Percentiles rank a stretch among this genome's conserved stretches.
Evolutionary conservation across 53 echinoderm and acorn worm genomes (phyloP).

Genomic region (Mesocentrotus franciscanus): DNA sequence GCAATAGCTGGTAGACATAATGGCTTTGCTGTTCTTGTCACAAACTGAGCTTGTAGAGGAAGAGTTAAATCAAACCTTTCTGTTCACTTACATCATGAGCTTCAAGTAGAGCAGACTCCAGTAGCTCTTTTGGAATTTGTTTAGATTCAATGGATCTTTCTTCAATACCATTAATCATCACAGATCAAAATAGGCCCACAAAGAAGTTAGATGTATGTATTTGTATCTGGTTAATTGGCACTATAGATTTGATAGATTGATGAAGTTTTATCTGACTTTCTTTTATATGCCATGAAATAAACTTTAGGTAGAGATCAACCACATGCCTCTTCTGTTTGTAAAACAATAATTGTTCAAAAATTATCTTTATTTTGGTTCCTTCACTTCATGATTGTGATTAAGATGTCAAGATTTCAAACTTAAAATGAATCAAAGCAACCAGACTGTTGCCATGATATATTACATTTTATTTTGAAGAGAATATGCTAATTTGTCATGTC

Average conservation of each 20-base stretch:
- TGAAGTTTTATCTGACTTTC: not conserved
- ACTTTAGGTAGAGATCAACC: not conserved
- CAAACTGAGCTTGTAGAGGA: not conserved
- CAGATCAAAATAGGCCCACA: not conserved
- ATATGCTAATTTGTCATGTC: not conserved
- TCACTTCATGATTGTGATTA: not conserved
- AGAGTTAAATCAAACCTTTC: too few relatives aligned
- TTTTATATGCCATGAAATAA: not conserved
- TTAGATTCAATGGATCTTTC: too few relatives aligned
- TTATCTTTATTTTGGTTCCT: not conserved
- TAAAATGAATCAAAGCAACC: not conserved
- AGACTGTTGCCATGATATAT: not conserved
- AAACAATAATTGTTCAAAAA: too few relatives aligned
- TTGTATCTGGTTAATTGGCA: not conserved
- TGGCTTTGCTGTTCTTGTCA: not conserved
- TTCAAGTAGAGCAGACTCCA: too few relatives aligned
- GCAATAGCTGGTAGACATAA: not conserved
- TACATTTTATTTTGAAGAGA: not conserved
- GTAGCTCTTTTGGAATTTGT: too few relatives aligned
- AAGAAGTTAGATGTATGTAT: not conserved
- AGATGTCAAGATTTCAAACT: not conserved
- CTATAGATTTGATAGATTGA: not conserved
- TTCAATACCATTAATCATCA: too few relatives aligned
- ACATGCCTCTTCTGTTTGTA: too few relatives aligned
- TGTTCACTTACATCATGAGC: too few relatives aligned